Percentiles rank a stretch among this genome's conserved stretches.
These are phyloP conservation scores for Noctua pronuba DNA, from an alignment of 2,888 invertebrate genomes.

Conservation along the genomic window DNA sequence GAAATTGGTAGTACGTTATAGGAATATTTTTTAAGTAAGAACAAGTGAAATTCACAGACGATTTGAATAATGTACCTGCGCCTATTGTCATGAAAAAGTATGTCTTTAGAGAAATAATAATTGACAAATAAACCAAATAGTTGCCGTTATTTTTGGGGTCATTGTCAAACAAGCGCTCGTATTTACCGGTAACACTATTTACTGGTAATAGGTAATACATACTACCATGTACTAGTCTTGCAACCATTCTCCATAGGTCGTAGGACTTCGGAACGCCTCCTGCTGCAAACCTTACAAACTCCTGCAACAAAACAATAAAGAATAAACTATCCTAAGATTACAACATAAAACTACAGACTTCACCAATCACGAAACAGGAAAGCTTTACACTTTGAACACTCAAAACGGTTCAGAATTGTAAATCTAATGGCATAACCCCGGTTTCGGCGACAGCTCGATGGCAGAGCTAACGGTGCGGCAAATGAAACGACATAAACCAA, in stretches of 20 bases:
- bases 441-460: constrained; percentile 52
- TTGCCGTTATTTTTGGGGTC: background rate
- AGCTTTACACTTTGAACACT: constrained; percentile 10
- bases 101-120: too few species aligned
- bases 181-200: too few species aligned
- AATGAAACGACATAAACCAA: constrained; percentile 65
- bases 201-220: background rate
- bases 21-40: background rate
- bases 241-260: too few species aligned
- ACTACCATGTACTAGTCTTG: too few species aligned
- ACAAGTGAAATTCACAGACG: background rate
- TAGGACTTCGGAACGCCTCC: background rate
- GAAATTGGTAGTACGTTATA: too few species aligned
- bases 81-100: too few species aligned
- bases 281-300: background rate
- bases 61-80: too few species aligned
- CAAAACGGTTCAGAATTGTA: constrained; percentile 54
- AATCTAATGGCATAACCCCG: constrained; percentile 50
- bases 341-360: background rate
- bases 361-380: background rate
- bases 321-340: background rate
- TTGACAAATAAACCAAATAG: background rate
- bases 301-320: background rate
- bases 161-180: background rate
- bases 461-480: constrained; percentile 51